Conservation (phyloP, 2,888 invertebrate species). For the Trissolcus brochymenae region DNA sequence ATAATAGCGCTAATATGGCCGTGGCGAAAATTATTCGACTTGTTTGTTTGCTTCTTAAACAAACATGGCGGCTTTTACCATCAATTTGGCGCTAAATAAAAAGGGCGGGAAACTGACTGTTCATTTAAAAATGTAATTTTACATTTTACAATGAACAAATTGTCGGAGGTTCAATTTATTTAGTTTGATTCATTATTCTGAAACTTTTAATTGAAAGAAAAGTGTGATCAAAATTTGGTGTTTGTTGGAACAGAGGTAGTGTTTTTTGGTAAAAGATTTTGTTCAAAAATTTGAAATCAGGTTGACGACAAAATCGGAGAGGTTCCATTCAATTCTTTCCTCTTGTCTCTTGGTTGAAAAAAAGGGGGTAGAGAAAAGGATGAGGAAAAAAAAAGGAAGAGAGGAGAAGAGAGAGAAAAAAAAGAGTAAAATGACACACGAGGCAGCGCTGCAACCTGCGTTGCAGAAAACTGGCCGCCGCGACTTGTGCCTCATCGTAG, state of each 20-base stretch:
- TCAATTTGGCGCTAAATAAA: too few species aligned
- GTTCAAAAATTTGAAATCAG: slow-evolving; percentile 18
- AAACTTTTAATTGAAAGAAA: too few species aligned
- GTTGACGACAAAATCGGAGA: slow-evolving; percentile 9
- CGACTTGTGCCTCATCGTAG: slow-evolving; percentile 29
- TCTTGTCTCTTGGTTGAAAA: slow-evolving; percentile 11
- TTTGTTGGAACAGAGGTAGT: too few species aligned
- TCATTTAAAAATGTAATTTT: too few species aligned
- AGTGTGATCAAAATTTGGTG: too few species aligned
- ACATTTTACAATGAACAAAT: too few species aligned
- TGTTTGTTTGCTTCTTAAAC: too few species aligned
- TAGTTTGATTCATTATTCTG: too few species aligned
- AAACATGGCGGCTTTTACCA: too few species aligned
- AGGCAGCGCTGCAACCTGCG: slow-evolving; percentile 49
- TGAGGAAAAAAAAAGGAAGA: slow-evolving; percentile 12
- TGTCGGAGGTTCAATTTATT: too few species aligned
- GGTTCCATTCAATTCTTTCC: slow-evolving; percentile 13
- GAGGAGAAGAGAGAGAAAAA: slow-evolving; percentile 16
- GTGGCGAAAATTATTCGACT: too few species aligned
- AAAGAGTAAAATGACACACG: slow-evolving; percentile 38
- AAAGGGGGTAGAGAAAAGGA: slow-evolving; percentile 5
- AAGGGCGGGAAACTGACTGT: too few species aligned
- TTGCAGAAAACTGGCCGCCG: slow-evolving; percentile 48
- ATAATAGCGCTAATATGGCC: slow-evolving; percentile 10
- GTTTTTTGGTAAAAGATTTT: background rate